phyloP scores from a whole-genome alignment of 2,113 vertebrate genomes.

The Sakesphorus luctuosus region DNA sequence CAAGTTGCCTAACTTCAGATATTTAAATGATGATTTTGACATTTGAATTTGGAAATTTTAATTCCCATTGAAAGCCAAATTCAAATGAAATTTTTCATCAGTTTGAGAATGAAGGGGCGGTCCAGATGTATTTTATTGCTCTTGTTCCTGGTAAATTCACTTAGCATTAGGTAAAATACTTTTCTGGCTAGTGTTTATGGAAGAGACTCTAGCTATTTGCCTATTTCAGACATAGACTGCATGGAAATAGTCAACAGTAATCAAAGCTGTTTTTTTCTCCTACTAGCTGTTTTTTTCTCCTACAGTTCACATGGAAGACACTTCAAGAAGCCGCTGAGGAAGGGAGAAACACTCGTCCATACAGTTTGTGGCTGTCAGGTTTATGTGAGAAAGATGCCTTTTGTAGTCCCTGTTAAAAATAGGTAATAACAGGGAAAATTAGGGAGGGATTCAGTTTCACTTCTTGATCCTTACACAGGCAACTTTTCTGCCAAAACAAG shows the following conservation, averaged over 20 bases:
- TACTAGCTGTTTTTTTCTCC: background rate
- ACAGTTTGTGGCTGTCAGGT: background rate
- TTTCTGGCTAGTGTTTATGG: background rate
- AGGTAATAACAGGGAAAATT: background rate
- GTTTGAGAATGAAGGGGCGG: background rate
- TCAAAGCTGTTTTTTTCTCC: background rate
- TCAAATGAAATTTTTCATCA: background rate
- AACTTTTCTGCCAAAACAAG: background rate
- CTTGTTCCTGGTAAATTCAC: conserved; percentile 2
- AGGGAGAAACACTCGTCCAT: background rate
- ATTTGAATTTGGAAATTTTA: background rate
- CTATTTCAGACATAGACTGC: background rate
- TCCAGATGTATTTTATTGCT: background rate
- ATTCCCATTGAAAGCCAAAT: background rate
- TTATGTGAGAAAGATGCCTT: background rate
- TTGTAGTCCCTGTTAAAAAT: background rate
- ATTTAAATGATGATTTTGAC: background rate
- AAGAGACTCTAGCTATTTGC: background rate
- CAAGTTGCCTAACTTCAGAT: background rate
- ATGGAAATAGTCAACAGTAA: conserved; percentile 6
- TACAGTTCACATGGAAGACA: background rate
- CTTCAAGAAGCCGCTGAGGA: conserved; percentile 29
- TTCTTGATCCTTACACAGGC: background rate
- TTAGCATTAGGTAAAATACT: conserved; percentile 2
- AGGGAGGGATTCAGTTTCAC: background rate